A percentile compares a stretch with the other conserved stretches of the same genome.
Conservation (phyloP, 2,888 invertebrate genomes). For the Leucozona laternaria region DNA sequence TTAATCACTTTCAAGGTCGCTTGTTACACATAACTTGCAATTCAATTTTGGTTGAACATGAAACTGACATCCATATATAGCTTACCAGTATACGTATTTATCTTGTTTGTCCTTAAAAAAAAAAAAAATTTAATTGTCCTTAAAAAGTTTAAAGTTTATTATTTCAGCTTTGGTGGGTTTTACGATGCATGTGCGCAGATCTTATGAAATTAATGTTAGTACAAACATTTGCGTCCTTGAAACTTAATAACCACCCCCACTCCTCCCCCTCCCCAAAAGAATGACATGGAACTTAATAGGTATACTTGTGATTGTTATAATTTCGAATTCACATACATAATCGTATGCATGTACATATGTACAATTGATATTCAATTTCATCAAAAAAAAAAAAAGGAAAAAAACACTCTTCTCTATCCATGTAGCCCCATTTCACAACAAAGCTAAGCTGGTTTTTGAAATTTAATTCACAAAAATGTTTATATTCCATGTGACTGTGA, state of each 20-base stretch:
- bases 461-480: neutral
- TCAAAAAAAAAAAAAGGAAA: neutral
- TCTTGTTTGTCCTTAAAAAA: slow-evolving; percentile 8
- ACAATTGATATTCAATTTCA: neutral
- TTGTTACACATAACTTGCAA: slow-evolving; percentile 20
- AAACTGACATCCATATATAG: neutral
- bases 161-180: slow-evolving; percentile 13
- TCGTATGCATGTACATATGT: neutral
- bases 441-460: neutral
- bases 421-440: neutral
- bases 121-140: slow-evolving; percentile 3
- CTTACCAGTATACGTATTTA: neutral
- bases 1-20: slow-evolving; percentile 16
- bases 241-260: slow-evolving; percentile 29
- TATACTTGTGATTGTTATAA: slow-evolving; percentile 13
- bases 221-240: slow-evolving; percentile 15
- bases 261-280: slow-evolving; percentile 12
- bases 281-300: slow-evolving; percentile 4
- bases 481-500: neutral
- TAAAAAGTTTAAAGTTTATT: slow-evolving; percentile 32
- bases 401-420: neutral
- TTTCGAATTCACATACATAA: slow-evolving; percentile 7
- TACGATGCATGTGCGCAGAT: slow-evolving; percentile 17
- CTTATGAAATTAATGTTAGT: neutral
- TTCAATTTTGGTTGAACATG: slow-evolving; percentile 3